Evolutionary conservation across 2,113 vertebrate species (phyloP), one percentile per base, ranked within the genome.

Genomic region (Chauna torquata): DNA sequence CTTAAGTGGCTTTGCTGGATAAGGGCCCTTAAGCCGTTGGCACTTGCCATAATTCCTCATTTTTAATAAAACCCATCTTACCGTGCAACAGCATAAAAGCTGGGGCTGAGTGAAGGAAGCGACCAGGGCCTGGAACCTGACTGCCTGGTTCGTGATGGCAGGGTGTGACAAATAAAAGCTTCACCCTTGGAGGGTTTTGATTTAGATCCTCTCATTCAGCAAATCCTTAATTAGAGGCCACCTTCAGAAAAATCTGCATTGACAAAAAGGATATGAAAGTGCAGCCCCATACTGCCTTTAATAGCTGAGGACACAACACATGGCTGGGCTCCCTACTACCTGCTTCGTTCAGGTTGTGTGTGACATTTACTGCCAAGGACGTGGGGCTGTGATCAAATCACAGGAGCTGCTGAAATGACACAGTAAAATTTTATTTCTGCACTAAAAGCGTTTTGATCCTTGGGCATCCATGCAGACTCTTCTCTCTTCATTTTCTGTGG

Each of bases 191-290:
- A 79, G 75, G 80, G 91, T 59, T 93, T 94, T 95, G 96, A 93
- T 88, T 80, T 88, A 90, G 93, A 95, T 52, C 95, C 90, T 78
- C 93, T 87, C 90, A 64, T 87, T 97, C 97, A 97, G 96, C 96
- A 97, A 85, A 92, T 44, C 91, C 82, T 90, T 96, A 91, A 97
- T 97, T 96, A 97, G 91, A 94, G 82, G 93, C 97, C 97, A 97
- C 96, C 96, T 96, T 97, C 94, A 91, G 77, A 62, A 96, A 47
- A 88, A 94, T 82, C 88, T 92, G 94, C 97, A 93, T 88, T 32
- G 65, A 80, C 62, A 89, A 83, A 87, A 87, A 86, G 90, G 81
- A 18, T 76, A 8, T 34, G 8, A 52, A 57, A 92, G 81, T 7
- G 54, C 85, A 93, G 88, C 45, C 64, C 85, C 13, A 6, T 12